Evolutionary conservation across 2,113 vertebrate species (phyloP).

Genomic region (Acinonyx jubatus): DNA sequence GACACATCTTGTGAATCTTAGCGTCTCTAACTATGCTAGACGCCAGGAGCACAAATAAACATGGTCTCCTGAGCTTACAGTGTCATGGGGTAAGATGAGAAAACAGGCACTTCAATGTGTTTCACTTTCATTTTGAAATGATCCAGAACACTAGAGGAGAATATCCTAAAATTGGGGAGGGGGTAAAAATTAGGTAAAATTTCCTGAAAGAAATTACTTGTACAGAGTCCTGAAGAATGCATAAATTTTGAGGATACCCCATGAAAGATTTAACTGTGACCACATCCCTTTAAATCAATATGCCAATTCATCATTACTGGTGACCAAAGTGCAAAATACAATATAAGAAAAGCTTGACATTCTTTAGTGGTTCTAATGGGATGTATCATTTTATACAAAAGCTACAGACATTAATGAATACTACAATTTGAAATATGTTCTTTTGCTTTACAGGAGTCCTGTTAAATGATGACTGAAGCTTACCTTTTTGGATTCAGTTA

Average conservation of each 20-base stretch:
- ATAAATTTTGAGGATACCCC: not conserved
- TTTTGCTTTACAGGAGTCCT: not conserved
- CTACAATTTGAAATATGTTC: not conserved
- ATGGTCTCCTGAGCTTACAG: not conserved
- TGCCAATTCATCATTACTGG: not conserved
- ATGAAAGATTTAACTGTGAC: not conserved
- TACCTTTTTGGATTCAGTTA: constrained; percentile 97
- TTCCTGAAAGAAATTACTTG: not conserved
- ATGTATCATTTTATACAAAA: not conserved
- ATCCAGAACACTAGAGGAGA: not conserved
- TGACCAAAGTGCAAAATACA: not conserved
- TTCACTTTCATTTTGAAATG: constrained; percentile 42
- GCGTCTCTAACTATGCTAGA: not conserved
- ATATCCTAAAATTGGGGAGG: not conserved
- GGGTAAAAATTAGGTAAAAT: not conserved
- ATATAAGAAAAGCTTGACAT: not conserved
- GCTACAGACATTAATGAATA: not conserved
- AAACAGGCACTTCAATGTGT: not conserved
- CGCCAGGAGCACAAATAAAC: not conserved
- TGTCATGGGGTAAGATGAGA: not conserved
- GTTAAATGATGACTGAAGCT: not conserved
- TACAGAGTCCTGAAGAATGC: not conserved
- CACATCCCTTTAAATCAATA: not conserved
- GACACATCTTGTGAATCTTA: not conserved
- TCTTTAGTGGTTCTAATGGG: not conserved